Evolutionary conservation across 1,140 invertebrate species (phyloP).

Genomic region (Capitella teleta): DNA sequence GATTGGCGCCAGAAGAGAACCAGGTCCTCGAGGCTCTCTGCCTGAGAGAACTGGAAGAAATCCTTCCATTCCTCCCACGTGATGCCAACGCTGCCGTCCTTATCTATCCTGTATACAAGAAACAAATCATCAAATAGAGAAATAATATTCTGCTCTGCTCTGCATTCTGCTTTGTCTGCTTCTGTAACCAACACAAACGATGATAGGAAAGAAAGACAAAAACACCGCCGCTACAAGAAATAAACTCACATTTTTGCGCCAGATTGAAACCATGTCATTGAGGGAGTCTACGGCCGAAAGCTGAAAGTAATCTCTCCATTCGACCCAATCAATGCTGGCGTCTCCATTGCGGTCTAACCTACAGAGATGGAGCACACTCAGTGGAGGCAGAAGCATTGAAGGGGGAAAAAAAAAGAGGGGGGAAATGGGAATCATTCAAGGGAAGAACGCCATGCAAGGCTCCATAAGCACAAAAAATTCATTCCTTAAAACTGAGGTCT

Average conservation of each 20-base stretch:
- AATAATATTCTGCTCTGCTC: not conserved
- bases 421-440: not conserved
- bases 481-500: not conserved
- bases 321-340: conserved; percentile 87
- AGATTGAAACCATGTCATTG: conserved; percentile 82
- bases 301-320: conserved; percentile 91
- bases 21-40: conserved; percentile 76
- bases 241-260: conserved; percentile 75
- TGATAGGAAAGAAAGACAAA: not conserved
- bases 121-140: not conserved
- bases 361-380: conserved; percentile 2
- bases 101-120: conserved; percentile 48
- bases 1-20: conserved; percentile 93
- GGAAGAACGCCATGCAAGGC: not conserved
- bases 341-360: conserved; percentile 74
- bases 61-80: conserved; percentile 95
- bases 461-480: not conserved
- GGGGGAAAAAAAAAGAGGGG: not conserved
- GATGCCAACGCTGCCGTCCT: conserved; percentile 87
- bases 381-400: too few species aligned
- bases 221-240: not conserved
- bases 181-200: not conserved
- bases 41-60: conserved; percentile 82
- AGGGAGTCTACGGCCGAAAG: conserved; percentile 80
- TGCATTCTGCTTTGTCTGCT: not conserved